phyloP scores from a whole-genome alignment of 1,140 invertebrate species.

The Penaeus chinensis region DNA sequence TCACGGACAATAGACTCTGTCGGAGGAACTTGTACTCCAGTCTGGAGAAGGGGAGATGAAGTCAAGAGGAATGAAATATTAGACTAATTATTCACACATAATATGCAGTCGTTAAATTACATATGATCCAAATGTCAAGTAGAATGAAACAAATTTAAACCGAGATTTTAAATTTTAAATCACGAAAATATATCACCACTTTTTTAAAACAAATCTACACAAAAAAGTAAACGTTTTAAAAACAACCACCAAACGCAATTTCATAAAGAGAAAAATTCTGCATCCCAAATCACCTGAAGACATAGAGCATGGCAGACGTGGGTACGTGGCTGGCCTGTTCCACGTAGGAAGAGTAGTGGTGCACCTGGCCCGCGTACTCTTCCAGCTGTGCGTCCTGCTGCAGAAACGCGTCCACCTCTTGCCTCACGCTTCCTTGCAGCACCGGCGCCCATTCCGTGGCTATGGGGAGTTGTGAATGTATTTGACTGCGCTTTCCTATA shows the following conservation, averaged over 20 bases:
- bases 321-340: slow-evolving; percentile 59
- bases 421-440: slow-evolving; percentile 42
- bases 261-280: neutral
- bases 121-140: too few relatives aligned
- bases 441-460: slow-evolving; percentile 49
- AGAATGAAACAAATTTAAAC: too few relatives aligned
- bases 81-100: neutral
- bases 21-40: slow-evolving; percentile 56
- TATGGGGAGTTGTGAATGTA: neutral
- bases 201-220: too few relatives aligned
- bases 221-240: too few relatives aligned
- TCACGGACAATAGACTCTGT: slow-evolving; percentile 44
- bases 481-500: too few relatives aligned
- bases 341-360: slow-evolving; percentile 49
- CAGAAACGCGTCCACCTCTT: slow-evolving; percentile 44
- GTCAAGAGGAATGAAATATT: neutral
- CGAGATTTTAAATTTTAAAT: too few relatives aligned
- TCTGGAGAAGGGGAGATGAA: slow-evolving; percentile 2
- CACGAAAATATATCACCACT: too few relatives aligned
- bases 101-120: too few relatives aligned
- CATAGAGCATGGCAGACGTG: slow-evolving; percentile 44
- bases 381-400: slow-evolving; percentile 32
- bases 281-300: slow-evolving; percentile 41
- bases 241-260: neutral
- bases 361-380: slow-evolving; percentile 45